Conservation (phyloP, 2,797 vertebrate genomes). For the Holocentrus rufus region DNA sequence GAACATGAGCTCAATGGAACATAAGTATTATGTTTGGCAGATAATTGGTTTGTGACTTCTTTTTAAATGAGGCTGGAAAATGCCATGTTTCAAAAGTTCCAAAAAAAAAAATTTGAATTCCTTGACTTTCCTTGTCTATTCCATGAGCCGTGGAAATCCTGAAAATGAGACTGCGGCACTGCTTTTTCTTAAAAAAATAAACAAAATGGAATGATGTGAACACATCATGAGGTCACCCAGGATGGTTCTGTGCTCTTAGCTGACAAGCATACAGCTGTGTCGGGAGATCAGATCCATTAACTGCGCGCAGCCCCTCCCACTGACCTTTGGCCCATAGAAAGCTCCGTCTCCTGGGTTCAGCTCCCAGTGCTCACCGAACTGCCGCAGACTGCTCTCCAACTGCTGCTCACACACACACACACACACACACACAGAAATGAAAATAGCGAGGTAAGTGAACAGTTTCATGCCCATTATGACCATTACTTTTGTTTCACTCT, state of each 20-base stretch:
- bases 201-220: not conserved
- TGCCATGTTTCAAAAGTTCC: too few relatives aligned
- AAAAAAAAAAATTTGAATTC: too few relatives aligned
- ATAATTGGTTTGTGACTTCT: too few relatives aligned
- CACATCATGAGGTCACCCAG: not conserved
- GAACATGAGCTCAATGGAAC: too few relatives aligned
- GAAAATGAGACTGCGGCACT: too few relatives aligned
- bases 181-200: too few relatives aligned
- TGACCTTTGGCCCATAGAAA: slow-evolving; percentile 95
- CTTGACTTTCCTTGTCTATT: too few relatives aligned
- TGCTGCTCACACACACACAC: slow-evolving; percentile 76
- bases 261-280: not conserved
- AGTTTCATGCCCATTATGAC: slow-evolving; percentile 35
- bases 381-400: slow-evolving; percentile 84
- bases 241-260: not conserved
- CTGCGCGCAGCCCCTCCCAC: slow-evolving; percentile 12
- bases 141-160: too few relatives aligned
- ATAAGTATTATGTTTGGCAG: too few relatives aligned
- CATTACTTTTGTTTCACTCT: not conserved
- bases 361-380: slow-evolving; percentile 89
- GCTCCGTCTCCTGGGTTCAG: slow-evolving; percentile 91
- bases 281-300: slow-evolving; percentile 10
- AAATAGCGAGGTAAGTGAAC: not conserved
- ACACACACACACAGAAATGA: slow-evolving; percentile 3
- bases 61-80: too few relatives aligned